phyloP scores from a whole-genome alignment of 2,113 vertebrate genomes.

The Scopus umbretta region DNA sequence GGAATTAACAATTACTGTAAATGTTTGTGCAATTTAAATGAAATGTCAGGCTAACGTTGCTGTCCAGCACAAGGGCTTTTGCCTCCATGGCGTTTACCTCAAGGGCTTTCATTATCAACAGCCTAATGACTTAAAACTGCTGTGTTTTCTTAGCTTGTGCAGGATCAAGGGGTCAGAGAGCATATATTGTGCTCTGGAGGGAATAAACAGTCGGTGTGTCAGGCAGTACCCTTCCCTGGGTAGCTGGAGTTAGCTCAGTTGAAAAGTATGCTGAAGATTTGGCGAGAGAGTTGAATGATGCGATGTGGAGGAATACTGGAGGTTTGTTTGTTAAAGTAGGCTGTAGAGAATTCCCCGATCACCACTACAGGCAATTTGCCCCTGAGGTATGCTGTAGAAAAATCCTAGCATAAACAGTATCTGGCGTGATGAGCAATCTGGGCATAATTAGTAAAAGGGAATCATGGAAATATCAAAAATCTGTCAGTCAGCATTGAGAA shows the following conservation, averaged over 20 bases:
- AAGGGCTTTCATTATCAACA: background rate
- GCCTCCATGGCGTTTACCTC: background rate
- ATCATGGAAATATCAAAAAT: slow-evolving; percentile 34
- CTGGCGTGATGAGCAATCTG: slow-evolving; percentile 57
- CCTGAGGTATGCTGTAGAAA: slow-evolving; percentile 58
- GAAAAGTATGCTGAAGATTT: background rate
- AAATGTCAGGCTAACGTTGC: background rate
- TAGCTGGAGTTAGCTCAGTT: background rate
- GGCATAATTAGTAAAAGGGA: slow-evolving; percentile 58
- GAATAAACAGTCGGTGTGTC: background rate
- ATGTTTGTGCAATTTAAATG: background rate
- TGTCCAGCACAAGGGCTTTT: slow-evolving; percentile 9
- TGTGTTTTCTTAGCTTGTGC: background rate
- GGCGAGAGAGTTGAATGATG: background rate
- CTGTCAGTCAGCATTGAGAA: slow-evolving; percentile 37
- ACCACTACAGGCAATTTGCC: slow-evolving; percentile 43
- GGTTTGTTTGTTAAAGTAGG: slow-evolving; percentile 35
- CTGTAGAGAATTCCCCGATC: slow-evolving; percentile 39
- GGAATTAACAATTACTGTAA: background rate
- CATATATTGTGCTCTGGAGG: background rate
- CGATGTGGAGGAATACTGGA: slow-evolving; percentile 17
- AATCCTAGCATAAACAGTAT: slow-evolving; percentile 55
- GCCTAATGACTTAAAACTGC: background rate
- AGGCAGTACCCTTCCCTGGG: background rate
- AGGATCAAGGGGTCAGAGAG: background rate